Evolutionary conservation across 2,113 vertebrate genomes (phyloP).

Genomic region (Condylura cristata): DNA sequence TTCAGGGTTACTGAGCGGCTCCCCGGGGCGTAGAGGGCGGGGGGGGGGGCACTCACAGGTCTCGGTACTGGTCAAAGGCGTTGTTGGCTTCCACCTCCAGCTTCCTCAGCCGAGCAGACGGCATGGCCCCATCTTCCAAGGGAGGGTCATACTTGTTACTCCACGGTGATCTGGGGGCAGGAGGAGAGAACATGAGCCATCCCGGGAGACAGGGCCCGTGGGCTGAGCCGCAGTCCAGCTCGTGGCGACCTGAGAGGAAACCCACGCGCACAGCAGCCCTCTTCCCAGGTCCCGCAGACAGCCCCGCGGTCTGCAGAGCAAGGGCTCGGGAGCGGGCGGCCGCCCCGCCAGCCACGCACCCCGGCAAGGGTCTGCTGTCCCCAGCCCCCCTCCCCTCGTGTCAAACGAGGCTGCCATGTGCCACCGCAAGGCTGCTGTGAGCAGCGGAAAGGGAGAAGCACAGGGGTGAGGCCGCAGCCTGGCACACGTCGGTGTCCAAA

Average conservation of each 20-base stretch:
- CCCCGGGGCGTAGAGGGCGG: rapidly evolving
- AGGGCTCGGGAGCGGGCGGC: neutral
- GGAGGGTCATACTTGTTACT: conserved; percentile 99
- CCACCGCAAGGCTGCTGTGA: neutral
- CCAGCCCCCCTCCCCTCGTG: neutral
- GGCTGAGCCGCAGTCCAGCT: neutral
- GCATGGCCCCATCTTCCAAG: conserved; percentile 99
- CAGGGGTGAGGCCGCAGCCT: neutral
- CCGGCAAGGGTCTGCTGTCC: neutral
- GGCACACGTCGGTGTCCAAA: rapidly evolving
- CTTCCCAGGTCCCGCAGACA: neutral
- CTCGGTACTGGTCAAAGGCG: conserved; percentile 99
- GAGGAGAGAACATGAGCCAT: neutral
- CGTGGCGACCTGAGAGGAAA: neutral
- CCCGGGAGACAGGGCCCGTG: rapidly evolving
- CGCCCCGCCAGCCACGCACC: neutral
- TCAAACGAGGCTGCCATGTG: neutral
- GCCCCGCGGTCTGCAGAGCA: neutral
- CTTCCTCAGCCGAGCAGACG: conserved; percentile 96
- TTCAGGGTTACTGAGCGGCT: no score
- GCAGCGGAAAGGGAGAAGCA: neutral
- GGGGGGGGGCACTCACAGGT: conserved; percentile 89
- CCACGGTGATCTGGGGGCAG: conserved; percentile 93
- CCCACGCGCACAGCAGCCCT: rapidly evolving
- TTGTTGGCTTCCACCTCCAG: conserved; percentile 99